phyloP scores from a whole-genome alignment of 2,888 invertebrate genomes.

The Aplocera efformata region DNA sequence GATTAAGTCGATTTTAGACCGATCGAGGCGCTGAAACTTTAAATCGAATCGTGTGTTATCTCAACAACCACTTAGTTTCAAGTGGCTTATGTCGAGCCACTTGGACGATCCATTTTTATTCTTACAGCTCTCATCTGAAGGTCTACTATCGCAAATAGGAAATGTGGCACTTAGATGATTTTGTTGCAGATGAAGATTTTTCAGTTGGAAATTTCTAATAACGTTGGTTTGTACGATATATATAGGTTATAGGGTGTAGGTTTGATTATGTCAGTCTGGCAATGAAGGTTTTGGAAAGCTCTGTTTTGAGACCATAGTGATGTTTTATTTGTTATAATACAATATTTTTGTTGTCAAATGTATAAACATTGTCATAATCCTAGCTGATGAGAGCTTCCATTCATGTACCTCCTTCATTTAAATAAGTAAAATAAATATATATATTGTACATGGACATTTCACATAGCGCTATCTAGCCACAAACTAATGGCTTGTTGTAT shows the following conservation, averaged over 20 bases:
- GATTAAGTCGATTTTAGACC: slow-evolving; percentile 48
- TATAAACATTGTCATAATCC: too few relatives aligned
- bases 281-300: slow-evolving; percentile 37
- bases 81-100: slow-evolving; percentile 38
- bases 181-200: slow-evolving; percentile 33
- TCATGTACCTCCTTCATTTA: too few relatives aligned
- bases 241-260: too few relatives aligned
- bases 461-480: too few relatives aligned
- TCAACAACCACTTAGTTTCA: slow-evolving; percentile 54
- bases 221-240: slow-evolving; percentile 43
- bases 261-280: slow-evolving; percentile 49
- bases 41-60: slow-evolving; percentile 66
- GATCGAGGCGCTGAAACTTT: slow-evolving; percentile 44
- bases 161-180: slow-evolving; percentile 37
- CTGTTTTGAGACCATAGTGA: not conserved
- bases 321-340: too few relatives aligned
- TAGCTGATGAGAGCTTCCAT: too few relatives aligned
- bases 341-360: too few relatives aligned
- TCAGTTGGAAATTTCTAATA: slow-evolving; percentile 65
- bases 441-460: too few relatives aligned
- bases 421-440: too few relatives aligned
- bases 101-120: slow-evolving; percentile 11
- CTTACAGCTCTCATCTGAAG: slow-evolving; percentile 38
- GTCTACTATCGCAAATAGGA: slow-evolving; percentile 34
- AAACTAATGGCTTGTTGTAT: too few relatives aligned